Conservation (phyloP, 2,797 vertebrate species). For the Rhinoraja longicauda region DNA sequence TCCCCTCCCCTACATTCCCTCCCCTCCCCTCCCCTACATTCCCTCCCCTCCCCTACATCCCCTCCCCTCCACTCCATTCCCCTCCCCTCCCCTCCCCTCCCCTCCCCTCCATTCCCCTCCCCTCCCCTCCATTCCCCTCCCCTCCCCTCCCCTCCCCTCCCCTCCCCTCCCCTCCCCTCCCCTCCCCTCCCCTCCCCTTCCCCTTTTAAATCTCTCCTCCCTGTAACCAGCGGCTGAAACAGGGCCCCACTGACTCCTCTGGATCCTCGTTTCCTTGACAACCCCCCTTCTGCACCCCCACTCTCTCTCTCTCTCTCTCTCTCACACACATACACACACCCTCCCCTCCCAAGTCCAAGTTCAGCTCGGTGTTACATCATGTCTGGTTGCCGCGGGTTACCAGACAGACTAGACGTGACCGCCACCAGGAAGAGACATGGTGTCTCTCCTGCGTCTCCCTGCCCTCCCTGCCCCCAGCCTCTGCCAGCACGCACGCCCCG, state of each 20-base stretch:
- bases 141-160: no score
- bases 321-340: slow-evolving; percentile 57
- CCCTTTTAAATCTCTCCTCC: slow-evolving; percentile 47
- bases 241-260: slow-evolving; percentile 40
- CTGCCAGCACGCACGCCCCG: not conserved
- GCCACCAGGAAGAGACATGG: slow-evolving; percentile 63
- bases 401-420: slow-evolving; percentile 80
- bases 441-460: slow-evolving; percentile 38
- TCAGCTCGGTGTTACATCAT: slow-evolving; percentile 87
- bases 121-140: no score
- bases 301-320: slow-evolving; percentile 65
- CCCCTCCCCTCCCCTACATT: no score
- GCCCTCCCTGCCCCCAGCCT: slow-evolving; percentile 41
- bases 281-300: slow-evolving; percentile 63
- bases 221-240: not conserved
- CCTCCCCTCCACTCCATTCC: no score
- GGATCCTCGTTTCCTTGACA: slow-evolving; percentile 49
- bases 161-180: no score
- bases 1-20: no score
- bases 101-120: no score
- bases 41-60: no score
- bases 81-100: no score
- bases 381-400: slow-evolving; percentile 85
- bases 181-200: not conserved
- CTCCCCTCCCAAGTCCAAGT: slow-evolving; percentile 73